Base-by-base conservation (phyloP, 1,140 invertebrate genomes). In the Drosophila burlai region DNA sequence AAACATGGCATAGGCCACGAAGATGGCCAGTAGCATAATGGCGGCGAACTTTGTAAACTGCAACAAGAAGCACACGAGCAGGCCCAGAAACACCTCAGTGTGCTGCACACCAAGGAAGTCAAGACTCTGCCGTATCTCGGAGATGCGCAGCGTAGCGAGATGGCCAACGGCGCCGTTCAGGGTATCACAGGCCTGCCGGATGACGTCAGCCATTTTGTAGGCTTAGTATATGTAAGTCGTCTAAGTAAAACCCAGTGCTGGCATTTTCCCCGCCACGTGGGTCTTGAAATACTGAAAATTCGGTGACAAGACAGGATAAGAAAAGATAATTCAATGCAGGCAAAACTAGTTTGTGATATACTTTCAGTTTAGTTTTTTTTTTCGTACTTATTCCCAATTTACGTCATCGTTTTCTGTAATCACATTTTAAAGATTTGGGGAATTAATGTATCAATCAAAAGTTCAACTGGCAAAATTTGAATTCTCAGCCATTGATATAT, bases 41-140 rank as follows among this genome's bases (percentile, higher is more conserved):
- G 26, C 64, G 2, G 79, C 79, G 11, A 85, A 90, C 52, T 82
- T 89, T 15, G 85, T 82, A 9, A 90, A 85, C 42, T 90, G 81
- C n/a, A 89, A 29, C 34, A 90, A 26, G 7, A 80, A 9, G 21
- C 85, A 85, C 8, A 80, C 5, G 1, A 90, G 15, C 3, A 91
- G 9, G 4, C 69, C 86, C 26, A 58, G 16, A 9, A 76, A 4
- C 21, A 89, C 50, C 34, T 90, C 71, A 4, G 60, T n/a, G 26
- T 89, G 74, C 6, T 81, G 66, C 2, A 82, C 61, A 5, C 85
- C 79, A 21, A 89, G 42, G 1, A 85, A 52, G 3, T 89, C 85
- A 3, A 89, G 29, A 4, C 50, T 62, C 24, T 80, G 82, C n/a
- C 85, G 71, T 7, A 89, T 42, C 31, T 89, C 85, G 13, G 40